phyloP scores from a whole-genome alignment of 2,797 vertebrate genomes.

The Benthosema pterotum region DNA sequence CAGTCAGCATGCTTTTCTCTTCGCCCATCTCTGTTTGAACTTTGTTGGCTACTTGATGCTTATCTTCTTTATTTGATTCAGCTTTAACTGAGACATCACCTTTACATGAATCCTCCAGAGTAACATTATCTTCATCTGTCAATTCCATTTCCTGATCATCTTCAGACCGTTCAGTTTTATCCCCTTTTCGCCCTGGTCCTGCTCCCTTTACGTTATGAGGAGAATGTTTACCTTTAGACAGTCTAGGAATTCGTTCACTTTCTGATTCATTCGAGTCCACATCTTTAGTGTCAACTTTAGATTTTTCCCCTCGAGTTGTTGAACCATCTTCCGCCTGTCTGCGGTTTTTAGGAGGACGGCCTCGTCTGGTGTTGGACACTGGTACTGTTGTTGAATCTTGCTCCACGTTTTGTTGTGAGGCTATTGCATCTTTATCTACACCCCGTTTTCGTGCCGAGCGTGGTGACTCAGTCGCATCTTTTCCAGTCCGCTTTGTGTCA shows the following conservation, averaged over 20 bases:
- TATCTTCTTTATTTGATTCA: conserved; percentile 77
- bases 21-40: conserved; percentile 49
- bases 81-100: conserved; percentile 49
- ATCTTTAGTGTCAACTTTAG: conserved; percentile 85
- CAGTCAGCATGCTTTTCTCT: conserved; percentile 41
- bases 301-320: conserved; percentile 78
- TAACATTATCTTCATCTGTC: conserved; percentile 47
- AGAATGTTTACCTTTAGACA: conserved; percentile 88
- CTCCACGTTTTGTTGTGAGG: conserved; percentile 66
- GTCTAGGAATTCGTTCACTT: conserved; percentile 81
- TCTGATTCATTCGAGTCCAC: conserved; percentile 83
- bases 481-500: conserved; percentile 76
- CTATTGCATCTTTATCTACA: conserved; percentile 82
- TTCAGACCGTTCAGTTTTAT: conserved; percentile 79
- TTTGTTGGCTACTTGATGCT: conserved; percentile 44
- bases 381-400: conserved; percentile 77
- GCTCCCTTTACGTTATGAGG: conserved; percentile 82
- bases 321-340: conserved; percentile 83
- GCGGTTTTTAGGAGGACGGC: conserved; percentile 93
- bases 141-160: conserved; percentile 73
- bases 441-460: conserved; percentile 87
- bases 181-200: conserved; percentile 82
- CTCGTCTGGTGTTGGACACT: conserved; percentile 75
- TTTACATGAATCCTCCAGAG: conserved; percentile 65
- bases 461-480: conserved; percentile 85